Evolutionary conservation across 2,113 vertebrate species (phyloP).

Genomic region (Petrocephalus zakoni): DNA sequence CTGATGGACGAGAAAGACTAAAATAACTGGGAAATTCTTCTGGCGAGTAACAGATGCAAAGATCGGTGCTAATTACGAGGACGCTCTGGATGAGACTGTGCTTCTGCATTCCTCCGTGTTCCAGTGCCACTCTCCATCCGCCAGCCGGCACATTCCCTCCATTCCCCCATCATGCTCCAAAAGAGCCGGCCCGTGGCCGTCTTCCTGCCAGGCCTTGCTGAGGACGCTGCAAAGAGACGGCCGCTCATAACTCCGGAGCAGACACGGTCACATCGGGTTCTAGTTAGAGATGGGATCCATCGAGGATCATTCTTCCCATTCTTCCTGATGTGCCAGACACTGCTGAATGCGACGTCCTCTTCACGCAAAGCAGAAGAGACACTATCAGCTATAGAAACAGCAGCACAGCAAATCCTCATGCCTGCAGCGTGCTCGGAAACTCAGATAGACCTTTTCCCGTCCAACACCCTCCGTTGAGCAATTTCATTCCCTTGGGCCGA

Average conservation of each 20-base stretch:
- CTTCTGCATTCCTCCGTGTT: not conserved
- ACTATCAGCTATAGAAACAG: not conserved
- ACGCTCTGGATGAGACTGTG: not conserved
- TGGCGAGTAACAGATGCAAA: not conserved
- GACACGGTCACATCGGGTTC: not conserved
- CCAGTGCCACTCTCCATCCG: not conserved
- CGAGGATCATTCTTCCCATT: not conserved
- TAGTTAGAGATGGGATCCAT: not conserved
- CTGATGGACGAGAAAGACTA: not conserved
- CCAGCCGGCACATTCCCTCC: not conserved
- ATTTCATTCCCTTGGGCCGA: not conserved
- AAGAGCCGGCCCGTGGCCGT: not conserved
- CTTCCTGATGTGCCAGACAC: not conserved
- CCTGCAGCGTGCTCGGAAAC: not conserved
- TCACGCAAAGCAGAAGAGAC: not conserved
- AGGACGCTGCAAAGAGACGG: not conserved
- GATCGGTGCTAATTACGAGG: not conserved
- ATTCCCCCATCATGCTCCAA: not conserved
- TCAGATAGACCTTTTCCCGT: not conserved
- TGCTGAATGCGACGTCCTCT: not conserved
- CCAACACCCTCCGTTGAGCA: not conserved
- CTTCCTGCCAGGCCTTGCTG: not conserved
- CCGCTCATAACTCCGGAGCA: not conserved
- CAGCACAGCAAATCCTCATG: not conserved
- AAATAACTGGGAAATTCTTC: not conserved